Evolutionary conservation across 1,140 invertebrate genomes (phyloP).

Genomic region (Cotesia typhae): DNA sequence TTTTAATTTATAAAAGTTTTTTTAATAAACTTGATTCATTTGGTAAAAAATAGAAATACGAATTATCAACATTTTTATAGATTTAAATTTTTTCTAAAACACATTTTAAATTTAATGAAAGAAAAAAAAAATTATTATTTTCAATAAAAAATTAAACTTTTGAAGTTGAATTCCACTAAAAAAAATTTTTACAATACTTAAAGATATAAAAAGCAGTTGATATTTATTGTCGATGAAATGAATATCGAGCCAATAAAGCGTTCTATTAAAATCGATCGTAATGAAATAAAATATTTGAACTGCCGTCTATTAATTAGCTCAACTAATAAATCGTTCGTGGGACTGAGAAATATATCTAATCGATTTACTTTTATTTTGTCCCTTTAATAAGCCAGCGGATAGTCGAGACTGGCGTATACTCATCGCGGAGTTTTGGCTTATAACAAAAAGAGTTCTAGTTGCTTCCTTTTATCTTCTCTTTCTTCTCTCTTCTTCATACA

Average conservation of each 20-base stretch:
- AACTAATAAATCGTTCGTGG: constrained; percentile 51
- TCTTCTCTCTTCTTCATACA: background rate
- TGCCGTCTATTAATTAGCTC: constrained; percentile 59
- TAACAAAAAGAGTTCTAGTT: constrained; percentile 18
- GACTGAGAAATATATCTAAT: constrained; percentile 39
- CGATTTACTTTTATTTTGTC: constrained; percentile 37
- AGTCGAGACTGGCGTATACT: constrained; percentile 24
- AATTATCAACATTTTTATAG: no score
- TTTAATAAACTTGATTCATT: no score
- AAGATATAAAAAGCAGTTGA: no score
- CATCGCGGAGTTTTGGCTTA: constrained; percentile 22
- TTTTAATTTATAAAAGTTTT: no score
- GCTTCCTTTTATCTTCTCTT: background rate
- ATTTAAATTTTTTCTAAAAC: no score
- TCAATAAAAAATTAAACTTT: no score
- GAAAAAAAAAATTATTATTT: no score
- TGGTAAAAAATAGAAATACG: no score
- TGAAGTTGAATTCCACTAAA: no score
- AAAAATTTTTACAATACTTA: no score
- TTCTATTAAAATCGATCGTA: background rate
- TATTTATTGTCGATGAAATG: background rate
- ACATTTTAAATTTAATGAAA: no score
- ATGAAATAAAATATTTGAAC: no score
- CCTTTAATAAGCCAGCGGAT: constrained; percentile 6
- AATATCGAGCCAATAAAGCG: background rate